A percentile compares a stretch with the other conserved stretches of the same genome.
Conservation (phyloP, 2,113 vertebrate species). For the Syngnathus scovelli region DNA sequence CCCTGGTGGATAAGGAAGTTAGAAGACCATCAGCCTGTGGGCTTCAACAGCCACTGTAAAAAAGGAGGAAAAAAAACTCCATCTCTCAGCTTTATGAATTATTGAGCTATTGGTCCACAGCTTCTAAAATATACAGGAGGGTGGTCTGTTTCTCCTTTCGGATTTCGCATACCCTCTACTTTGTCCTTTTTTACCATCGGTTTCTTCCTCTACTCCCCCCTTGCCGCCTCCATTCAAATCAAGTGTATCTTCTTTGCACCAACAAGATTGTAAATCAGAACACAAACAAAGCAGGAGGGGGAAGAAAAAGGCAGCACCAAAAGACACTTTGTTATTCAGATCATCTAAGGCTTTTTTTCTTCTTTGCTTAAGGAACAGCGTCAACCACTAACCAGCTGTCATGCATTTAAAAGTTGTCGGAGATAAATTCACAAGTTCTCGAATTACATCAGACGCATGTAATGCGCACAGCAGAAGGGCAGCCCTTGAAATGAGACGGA, state of each 20-base stretch:
- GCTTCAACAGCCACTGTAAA: constrained; percentile 67
- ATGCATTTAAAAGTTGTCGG: constrained; percentile 59
- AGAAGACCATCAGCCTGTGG: constrained; percentile 61
- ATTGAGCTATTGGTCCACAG: constrained; percentile 81
- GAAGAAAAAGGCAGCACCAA: constrained; percentile 17
- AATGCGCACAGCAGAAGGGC: constrained; percentile 49
- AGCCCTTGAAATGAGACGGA: constrained; percentile 56
- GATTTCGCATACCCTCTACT: constrained; percentile 45
- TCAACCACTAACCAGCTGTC: constrained; percentile 65
- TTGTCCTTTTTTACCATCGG: constrained; percentile 45
- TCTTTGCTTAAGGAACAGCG: constrained; percentile 33
- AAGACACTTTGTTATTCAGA: constrained; percentile 56
- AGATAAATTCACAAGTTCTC: constrained; percentile 50
- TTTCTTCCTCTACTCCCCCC: constrained; percentile 32
- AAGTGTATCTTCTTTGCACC: constrained; percentile 33
- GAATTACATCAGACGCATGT: constrained; percentile 62
- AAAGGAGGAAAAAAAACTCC: constrained; percentile 56
- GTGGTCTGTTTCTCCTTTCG: constrained; percentile 54
- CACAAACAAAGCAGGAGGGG: constrained; percentile 42
- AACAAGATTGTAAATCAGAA: constrained; percentile 47
- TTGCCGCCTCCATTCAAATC: constrained; percentile 21
- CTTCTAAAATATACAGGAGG: constrained; percentile 75
- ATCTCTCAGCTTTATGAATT: constrained; percentile 80
- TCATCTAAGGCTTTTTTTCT: constrained; percentile 43
- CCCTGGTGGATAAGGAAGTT: constrained; percentile 58